A percentile compares a stretch with the other conserved stretches of the same genome.
phyloP scores from a whole-genome alignment of 1,140 invertebrate genomes.

The Diuraphis noxia region DNA sequence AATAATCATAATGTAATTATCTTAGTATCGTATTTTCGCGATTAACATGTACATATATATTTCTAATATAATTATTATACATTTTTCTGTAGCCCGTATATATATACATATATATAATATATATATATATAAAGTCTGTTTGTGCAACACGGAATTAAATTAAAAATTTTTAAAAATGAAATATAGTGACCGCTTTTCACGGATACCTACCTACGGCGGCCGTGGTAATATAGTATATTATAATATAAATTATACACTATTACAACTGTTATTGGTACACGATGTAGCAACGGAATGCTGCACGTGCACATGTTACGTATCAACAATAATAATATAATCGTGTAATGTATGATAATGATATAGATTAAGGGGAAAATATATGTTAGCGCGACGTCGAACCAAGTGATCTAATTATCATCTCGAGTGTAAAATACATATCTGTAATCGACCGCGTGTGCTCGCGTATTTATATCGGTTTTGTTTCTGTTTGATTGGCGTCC shows the following conservation, averaged over 20 bases:
- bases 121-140: no score
- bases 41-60: background rate
- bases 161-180: background rate
- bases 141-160: conserved; percentile 7
- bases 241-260: background rate
- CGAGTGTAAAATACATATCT: background rate
- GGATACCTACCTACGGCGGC: background rate
- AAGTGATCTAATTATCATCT: background rate
- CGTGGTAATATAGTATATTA: background rate
- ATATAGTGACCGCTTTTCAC: background rate
- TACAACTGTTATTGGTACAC: background rate
- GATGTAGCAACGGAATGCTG: background rate
- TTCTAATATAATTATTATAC: background rate
- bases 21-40: background rate
- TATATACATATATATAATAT: no score
- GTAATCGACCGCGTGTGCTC: background rate
- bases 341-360: background rate
- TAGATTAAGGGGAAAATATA: background rate
- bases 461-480: background rate
- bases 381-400: background rate
- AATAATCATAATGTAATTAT: conserved; percentile 3
- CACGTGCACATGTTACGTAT: background rate
- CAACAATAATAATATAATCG: no score
- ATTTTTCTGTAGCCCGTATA: background rate
- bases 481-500: background rate